Evolutionary conservation across 2,113 vertebrate genomes (phyloP).

Genomic region (Larimichthys crocea): DNA sequence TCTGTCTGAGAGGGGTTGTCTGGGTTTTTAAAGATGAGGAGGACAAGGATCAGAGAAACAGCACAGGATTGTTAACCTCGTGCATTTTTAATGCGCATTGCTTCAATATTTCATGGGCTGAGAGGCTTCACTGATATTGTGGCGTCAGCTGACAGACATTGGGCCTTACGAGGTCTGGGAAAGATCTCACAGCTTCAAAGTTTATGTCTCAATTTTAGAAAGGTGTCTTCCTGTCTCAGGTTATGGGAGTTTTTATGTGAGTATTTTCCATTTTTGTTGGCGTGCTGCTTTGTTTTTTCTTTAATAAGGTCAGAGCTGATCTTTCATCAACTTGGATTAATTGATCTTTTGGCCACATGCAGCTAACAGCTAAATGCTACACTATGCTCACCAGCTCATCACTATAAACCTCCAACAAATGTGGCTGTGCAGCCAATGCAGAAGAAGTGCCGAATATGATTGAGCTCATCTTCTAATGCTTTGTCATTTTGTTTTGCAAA

Average conservation of each 20-base stretch:
- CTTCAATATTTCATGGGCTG: slow-evolving; percentile 75
- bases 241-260: neutral
- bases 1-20: slow-evolving; percentile 3
- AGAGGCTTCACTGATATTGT: slow-evolving; percentile 46
- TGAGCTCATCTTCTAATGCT: too few species aligned
- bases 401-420: too few species aligned
- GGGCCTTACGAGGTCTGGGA: slow-evolving; percentile 4
- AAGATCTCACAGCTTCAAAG: slow-evolving; percentile 14
- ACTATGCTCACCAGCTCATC: too few species aligned
- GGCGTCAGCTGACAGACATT: slow-evolving; percentile 41
- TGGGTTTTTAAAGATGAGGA: slow-evolving; percentile 36
- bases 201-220: slow-evolving; percentile 24
- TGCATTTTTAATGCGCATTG: slow-evolving; percentile 65
- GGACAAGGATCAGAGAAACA: slow-evolving; percentile 58
- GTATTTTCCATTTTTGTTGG: neutral
- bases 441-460: too few species aligned
- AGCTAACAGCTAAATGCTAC: too few species aligned
- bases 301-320: neutral
- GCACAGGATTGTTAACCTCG: slow-evolving; percentile 60
- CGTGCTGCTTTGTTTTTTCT: neutral
- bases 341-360: neutral
- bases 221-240: neutral
- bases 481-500: too few species aligned
- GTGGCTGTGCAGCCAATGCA: too few species aligned
- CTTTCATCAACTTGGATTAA: neutral